Evolutionary conservation across 2,797 vertebrate genomes (phyloP), one percentile per base, ranked within the genome.

Genomic region (Chloroceryle amazona): DNA sequence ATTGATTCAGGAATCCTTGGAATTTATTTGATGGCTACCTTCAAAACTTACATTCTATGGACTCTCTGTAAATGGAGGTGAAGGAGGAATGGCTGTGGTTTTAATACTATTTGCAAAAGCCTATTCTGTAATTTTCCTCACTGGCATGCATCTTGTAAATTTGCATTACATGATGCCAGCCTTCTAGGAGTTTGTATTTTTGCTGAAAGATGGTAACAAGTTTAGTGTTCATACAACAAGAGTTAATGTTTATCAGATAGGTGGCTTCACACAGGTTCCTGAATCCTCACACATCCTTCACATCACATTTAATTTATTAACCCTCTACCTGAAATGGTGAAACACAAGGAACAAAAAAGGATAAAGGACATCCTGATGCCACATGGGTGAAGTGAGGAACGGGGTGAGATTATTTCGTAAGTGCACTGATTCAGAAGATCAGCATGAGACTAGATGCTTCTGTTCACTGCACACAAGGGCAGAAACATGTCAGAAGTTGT

Each of bases 71-170:
- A 79, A 67, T 76, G 19, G 41, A 93, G 72, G 86, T 79, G 81
- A 91, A 96, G 58, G 65, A 96, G 70, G 86, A 68, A 88, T 95
- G 65, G 33, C 78, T 96, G 67, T 96, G 89, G 92, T 68, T 96
- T 96, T 80, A 93, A 88, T 81, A 25, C 78, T 83, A 16, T 95
- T 95, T 97, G 35, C 85, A 90, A 96, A 87, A 97, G 60, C 57
- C 93, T 96, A 85, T 97, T 93, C 51, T 93, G 81, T 94, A 94
- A 71, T 96, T 97, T 97, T 93, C 96, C 91, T 91, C 62, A 79
- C 86, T 92, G 61, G 83, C 90, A 90, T 89, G 78, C 41, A 51
- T 94, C 92, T 96, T 95, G 70, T 88, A 89, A 87, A 75, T 62
- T 92, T 89, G 93, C 55, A 79, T 95, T 94, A 37, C 42, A 9